phyloP scores from a whole-genome alignment of 1,140 invertebrate genomes.

The Elymnias hypermnestra region DNA sequence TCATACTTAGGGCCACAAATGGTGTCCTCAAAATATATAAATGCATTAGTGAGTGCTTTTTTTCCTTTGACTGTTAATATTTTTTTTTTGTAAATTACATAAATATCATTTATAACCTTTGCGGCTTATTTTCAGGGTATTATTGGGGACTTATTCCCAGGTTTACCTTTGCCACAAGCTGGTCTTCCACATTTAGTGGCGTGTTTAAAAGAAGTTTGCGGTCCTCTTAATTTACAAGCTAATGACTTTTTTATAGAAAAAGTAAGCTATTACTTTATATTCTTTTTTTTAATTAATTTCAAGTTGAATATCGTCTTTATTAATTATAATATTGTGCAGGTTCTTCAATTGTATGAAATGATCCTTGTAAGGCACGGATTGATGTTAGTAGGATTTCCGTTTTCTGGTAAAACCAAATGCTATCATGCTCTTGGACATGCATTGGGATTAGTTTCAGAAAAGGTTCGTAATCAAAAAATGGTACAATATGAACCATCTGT shows the following conservation, averaged over 20 bases:
- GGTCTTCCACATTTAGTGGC: slow-evolving; percentile 75
- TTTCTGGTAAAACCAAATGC: slow-evolving; percentile 89
- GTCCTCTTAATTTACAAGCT: slow-evolving; percentile 87
- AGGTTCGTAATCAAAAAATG: slow-evolving; percentile 68
- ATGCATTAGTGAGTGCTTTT: too few species aligned
- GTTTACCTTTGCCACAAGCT: slow-evolving; percentile 85
- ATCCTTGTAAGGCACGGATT: slow-evolving; percentile 93
- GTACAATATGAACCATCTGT: too few species aligned
- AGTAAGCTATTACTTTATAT: slow-evolving; percentile 28
- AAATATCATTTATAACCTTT: too few species aligned
- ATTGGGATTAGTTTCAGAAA: slow-evolving; percentile 87
- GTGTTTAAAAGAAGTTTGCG: slow-evolving; percentile 81
- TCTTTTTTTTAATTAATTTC: neutral
- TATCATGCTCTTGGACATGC: slow-evolving; percentile 88
- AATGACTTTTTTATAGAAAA: slow-evolving; percentile 92
- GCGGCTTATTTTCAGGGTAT: slow-evolving; percentile 90
- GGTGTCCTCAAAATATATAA: too few species aligned
- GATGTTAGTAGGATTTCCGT: slow-evolving; percentile 94
- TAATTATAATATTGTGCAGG: slow-evolving; percentile 29
- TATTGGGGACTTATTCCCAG: slow-evolving; percentile 93
- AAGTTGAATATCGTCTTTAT: neutral
- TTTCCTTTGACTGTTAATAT: too few species aligned
- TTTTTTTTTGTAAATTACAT: too few species aligned
- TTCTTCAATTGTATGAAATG: slow-evolving; percentile 93
- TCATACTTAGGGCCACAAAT: too few species aligned